Evolutionary conservation across 2,888 invertebrate species (phyloP).

Genomic region (Idaea straminata): DNA sequence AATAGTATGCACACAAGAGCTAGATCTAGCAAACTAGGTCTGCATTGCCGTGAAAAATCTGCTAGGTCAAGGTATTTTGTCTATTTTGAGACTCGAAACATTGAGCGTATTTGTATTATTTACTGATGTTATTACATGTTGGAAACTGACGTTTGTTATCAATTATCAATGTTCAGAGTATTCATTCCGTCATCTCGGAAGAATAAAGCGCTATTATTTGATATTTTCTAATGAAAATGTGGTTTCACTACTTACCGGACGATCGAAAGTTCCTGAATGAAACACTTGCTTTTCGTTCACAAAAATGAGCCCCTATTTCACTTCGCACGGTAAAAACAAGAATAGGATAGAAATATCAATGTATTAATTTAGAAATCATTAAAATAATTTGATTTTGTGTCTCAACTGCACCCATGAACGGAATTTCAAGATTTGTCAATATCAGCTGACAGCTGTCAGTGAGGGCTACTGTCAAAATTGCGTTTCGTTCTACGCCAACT

Average conservation of each 20-base stretch:
- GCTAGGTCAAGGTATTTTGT: slow-evolving; percentile 59
- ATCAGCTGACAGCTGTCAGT: slow-evolving; percentile 16
- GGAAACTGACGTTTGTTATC: slow-evolving; percentile 31
- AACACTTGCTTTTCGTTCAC: slow-evolving; percentile 26
- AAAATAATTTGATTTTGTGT: slow-evolving; percentile 17
- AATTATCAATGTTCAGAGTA: slow-evolving; percentile 18
- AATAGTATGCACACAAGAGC: neutral
- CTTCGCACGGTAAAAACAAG: slow-evolving; percentile 16
- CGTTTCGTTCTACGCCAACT: slow-evolving; percentile 16
- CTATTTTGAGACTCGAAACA: slow-evolving; percentile 42
- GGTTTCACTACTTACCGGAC: slow-evolving; percentile 49
- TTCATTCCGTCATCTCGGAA: slow-evolving; percentile 17
- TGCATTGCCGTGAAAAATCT: slow-evolving; percentile 39
- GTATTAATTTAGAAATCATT: slow-evolving; percentile 7
- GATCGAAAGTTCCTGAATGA: slow-evolving; percentile 34
- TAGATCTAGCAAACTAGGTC: slow-evolving; percentile 36
- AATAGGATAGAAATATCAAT: slow-evolving; percentile 6
- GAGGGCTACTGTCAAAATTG: slow-evolving; percentile 14
- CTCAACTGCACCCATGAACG: slow-evolving; percentile 55
- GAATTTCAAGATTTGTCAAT: slow-evolving; percentile 48
- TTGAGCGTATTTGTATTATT: slow-evolving; percentile 2
- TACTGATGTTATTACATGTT: slow-evolving; percentile 14
- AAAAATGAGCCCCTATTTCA: slow-evolving; percentile 35
- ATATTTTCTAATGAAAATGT: slow-evolving; percentile 23
- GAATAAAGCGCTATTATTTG: slow-evolving; percentile 21